These are phyloP conservation scores for Tanypteryx hageni DNA, from an alignment of 2,888 invertebrate species.

Conservation along the genomic window DNA sequence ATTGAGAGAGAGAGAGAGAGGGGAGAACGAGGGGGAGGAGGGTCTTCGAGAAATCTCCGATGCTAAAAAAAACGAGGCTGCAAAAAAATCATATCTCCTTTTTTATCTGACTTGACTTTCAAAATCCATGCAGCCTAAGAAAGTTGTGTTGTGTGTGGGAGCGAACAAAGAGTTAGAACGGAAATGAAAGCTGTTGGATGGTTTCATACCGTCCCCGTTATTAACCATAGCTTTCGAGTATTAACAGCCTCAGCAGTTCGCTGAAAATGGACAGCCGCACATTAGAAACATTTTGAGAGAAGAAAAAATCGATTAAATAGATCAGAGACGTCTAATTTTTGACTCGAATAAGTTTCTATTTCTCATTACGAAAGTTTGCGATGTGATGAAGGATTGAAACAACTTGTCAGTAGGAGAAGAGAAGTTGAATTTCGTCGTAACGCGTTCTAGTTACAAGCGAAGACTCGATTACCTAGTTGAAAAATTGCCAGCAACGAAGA, in stretches of 20 bases:
- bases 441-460: background rate
- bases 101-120: constrained; percentile 29
- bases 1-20: background rate
- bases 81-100: background rate
- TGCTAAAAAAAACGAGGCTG: background rate
- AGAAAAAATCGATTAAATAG: background rate
- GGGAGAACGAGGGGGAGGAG: background rate
- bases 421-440: background rate
- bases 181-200: constrained; percentile 42
- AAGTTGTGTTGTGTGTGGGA: background rate
- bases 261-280: background rate
- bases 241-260: background rate
- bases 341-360: too few relatives aligned
- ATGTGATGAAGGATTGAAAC: background rate
- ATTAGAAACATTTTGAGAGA: background rate
- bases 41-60: constrained; percentile 13
- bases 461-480: background rate
- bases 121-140: constrained; percentile 43
- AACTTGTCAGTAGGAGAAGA: background rate
- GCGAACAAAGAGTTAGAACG: constrained; percentile 44
- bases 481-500: background rate
- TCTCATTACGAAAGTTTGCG: too few relatives aligned
- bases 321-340: too few relatives aligned
- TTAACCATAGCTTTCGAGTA: background rate
- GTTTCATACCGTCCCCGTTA: background rate